Evolutionary conservation across 1,140 invertebrate genomes (phyloP).

Genomic region (Heliconius eleuchia): DNA sequence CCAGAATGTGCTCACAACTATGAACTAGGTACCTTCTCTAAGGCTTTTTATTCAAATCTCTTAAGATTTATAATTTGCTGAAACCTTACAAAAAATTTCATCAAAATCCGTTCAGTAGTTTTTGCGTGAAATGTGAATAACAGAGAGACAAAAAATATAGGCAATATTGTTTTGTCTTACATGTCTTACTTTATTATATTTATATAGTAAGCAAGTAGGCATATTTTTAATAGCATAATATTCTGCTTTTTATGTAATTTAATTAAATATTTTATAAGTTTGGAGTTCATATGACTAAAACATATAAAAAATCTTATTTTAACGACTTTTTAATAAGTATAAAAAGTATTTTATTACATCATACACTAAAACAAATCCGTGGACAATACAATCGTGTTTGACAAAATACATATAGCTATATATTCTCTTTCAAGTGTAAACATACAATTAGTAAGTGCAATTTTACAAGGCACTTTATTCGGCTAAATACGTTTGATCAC

Average conservation of each 20-base stretch:
- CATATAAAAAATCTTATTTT: neutral
- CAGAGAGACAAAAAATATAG: no score
- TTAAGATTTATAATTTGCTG: no score
- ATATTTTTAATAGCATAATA: no score
- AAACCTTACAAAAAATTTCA: no score
- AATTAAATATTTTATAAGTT: neutral
- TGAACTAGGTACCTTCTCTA: no score
- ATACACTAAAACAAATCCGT: neutral
- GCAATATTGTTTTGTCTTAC: no score
- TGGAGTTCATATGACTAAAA: neutral
- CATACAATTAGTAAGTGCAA: constrained; percentile 6
- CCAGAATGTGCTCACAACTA: no score
- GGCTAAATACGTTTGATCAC: neutral
- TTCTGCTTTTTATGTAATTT: neutral
- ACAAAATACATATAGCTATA: neutral
- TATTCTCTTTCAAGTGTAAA: constrained; percentile 28
- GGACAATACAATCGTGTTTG: neutral
- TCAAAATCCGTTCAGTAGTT: no score
- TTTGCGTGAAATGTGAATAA: no score
- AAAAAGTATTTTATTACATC: constrained; percentile 2
- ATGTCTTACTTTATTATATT: no score
- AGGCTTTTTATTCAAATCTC: no score
- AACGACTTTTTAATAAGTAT: neutral
- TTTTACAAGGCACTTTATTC: constrained; percentile 1
- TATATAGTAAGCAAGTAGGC: no score